These are phyloP conservation scores for Neoaliturus tenellus DNA, from an alignment of 2,888 invertebrate species.

Conservation along the genomic window DNA sequence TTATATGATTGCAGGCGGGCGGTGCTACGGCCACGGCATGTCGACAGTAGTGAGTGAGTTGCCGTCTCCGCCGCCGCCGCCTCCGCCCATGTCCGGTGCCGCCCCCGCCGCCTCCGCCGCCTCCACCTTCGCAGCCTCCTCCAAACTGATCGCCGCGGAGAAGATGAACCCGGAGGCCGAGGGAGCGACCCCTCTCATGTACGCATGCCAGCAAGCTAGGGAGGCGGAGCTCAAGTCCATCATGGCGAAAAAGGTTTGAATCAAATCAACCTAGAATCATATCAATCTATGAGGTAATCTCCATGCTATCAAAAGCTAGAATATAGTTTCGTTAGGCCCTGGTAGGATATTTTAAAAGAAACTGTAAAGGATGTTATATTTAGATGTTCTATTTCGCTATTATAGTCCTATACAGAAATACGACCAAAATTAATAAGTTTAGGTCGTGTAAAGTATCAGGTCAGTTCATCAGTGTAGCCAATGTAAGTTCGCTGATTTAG, in stretches of 20 bases:
- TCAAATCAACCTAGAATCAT: too few species aligned
- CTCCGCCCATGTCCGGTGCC: background rate
- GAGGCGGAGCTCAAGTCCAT: constrained; percentile 85
- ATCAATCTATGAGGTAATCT: too few species aligned
- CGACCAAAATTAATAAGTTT: too few species aligned
- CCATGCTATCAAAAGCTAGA: too few species aligned
- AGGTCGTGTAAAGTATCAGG: too few species aligned
- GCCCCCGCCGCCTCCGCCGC: background rate
- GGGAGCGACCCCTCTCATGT: constrained; percentile 92
- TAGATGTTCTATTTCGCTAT: too few species aligned
- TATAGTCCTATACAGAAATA: too few species aligned
- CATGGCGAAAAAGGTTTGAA: constrained; percentile 80
- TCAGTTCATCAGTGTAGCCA: too few species aligned
- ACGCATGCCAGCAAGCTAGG: constrained; percentile 93
- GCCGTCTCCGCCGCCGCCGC: constrained; percentile 47
- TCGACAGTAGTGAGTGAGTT: constrained; percentile 43
- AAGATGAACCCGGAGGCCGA: constrained; percentile 51
- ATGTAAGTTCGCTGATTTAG: background rate
- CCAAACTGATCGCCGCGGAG: background rate
- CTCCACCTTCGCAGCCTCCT: background rate
- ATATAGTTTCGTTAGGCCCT: too few species aligned
- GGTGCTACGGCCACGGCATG: constrained; percentile 38
- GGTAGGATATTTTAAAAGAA: too few species aligned
- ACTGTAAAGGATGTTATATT: too few species aligned
- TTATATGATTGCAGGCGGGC: constrained; percentile 41